phyloP scores from a whole-genome alignment of 2,888 invertebrate genomes.

The Sinopyrophorus schimmeli region DNA sequence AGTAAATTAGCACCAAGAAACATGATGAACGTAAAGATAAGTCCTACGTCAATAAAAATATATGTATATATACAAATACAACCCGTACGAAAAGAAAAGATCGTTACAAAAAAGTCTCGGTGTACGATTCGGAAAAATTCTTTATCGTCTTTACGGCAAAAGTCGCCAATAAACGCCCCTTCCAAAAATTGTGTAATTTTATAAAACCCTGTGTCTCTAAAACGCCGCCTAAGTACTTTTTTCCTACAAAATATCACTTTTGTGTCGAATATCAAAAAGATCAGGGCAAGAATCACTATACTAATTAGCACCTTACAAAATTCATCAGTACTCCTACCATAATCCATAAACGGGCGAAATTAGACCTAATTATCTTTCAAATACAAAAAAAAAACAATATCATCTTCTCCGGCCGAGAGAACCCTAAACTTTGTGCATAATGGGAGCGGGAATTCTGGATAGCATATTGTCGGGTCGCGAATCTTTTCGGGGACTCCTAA shows the following conservation, averaged over 20 bases:
- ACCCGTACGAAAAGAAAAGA: constrained; percentile 12
- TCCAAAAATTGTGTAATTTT: constrained; percentile 6
- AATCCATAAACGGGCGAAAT: neutral
- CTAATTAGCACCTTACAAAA: constrained; percentile 21
- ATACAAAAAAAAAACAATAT: neutral
- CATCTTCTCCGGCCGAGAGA: neutral
- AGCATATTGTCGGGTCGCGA: constrained; percentile 56
- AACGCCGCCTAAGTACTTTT: constrained; percentile 9
- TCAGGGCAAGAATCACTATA: constrained; percentile 12
- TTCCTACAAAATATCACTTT: constrained; percentile 13
- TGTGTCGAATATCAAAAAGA: constrained; percentile 1
- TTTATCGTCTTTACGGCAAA: constrained; percentile 2
- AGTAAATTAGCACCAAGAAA: neutral
- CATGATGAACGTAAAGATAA: too few species aligned
- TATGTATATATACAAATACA: constrained; percentile 13
- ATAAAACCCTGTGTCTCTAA: constrained; percentile 6
- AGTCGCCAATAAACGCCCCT: neutral
- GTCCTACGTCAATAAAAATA: too few species aligned
- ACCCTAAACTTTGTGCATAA: constrained; percentile 27
- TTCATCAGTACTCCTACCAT: constrained; percentile 1
- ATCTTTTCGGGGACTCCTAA: constrained; percentile 59
- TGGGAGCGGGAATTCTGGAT: constrained; percentile 60
- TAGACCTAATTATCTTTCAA: neutral
- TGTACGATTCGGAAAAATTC: neutral
- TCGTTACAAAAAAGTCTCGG: neutral